Evolutionary conservation across 2,888 invertebrate species (phyloP).

Genomic region (Phortica magna): DNA sequence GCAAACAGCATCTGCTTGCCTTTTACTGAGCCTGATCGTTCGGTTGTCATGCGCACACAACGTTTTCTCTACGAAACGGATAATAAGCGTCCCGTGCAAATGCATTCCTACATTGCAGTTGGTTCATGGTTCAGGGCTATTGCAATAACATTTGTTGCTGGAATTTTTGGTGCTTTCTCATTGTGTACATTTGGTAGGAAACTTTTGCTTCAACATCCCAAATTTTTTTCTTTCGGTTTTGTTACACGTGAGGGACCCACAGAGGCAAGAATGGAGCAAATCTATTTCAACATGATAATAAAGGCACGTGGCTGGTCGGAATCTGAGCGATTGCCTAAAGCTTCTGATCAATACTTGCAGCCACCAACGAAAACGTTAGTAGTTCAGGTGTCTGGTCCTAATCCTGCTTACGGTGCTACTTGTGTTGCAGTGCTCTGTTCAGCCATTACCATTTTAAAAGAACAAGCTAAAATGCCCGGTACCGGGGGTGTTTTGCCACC

Average conservation of each 20-base stretch:
- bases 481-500: slow-evolving; percentile 94
- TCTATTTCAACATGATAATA: slow-evolving; percentile 84
- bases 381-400: slow-evolving; percentile 81
- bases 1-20: slow-evolving; percentile 83
- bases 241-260: slow-evolving; percentile 84
- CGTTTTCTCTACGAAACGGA: slow-evolving; percentile 84
- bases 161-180: slow-evolving; percentile 82
- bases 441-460: slow-evolving; percentile 87
- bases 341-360: slow-evolving; percentile 78
- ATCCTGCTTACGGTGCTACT: slow-evolving; percentile 89
- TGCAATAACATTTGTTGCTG: slow-evolving; percentile 80
- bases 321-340: slow-evolving; percentile 80
- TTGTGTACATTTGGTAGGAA: slow-evolving; percentile 82
- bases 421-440: slow-evolving; percentile 85
- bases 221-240: slow-evolving; percentile 85
- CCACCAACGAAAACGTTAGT: slow-evolving; percentile 84
- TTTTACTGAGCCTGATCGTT: slow-evolving; percentile 90
- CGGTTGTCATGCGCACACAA: slow-evolving; percentile 90
- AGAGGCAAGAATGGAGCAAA: slow-evolving; percentile 81
- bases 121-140: slow-evolving; percentile 80
- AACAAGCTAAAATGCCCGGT: slow-evolving; percentile 86
- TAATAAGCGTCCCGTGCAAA: slow-evolving; percentile 87
- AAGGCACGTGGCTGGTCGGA: slow-evolving; percentile 88
- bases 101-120: slow-evolving; percentile 85
- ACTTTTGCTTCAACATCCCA: slow-evolving; percentile 84